phyloP scores from a whole-genome alignment of 2,888 invertebrate species.

The Volucella inanis region DNA sequence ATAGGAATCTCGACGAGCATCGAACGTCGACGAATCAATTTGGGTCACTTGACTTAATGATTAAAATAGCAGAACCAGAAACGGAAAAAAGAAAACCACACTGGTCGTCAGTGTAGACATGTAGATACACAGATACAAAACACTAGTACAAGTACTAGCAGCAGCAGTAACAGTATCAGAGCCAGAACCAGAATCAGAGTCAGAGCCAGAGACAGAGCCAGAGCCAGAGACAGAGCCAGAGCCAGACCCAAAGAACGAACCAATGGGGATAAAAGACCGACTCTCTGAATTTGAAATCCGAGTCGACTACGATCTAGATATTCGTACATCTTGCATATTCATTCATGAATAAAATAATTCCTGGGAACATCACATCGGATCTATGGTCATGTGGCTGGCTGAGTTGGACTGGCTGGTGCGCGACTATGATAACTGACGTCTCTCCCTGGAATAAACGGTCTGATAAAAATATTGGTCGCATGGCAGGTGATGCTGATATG shows the following conservation, averaged over 20 bases:
- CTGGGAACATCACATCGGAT: conserved; percentile 69
- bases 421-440: conserved; percentile 39
- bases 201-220: too few species aligned
- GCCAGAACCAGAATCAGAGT: too few species aligned
- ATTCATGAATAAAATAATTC: conserved; percentile 75
- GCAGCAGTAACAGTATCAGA: too few species aligned
- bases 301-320: conserved; percentile 67
- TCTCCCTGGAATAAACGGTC: conserved; percentile 53
- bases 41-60: conserved; percentile 75
- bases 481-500: conserved; percentile 42
- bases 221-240: background rate
- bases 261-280: conserved; percentile 4
- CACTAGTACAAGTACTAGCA: background rate
- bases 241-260: background rate
- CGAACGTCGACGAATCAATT: conserved; percentile 65
- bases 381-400: conserved; percentile 70
- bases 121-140: conserved; percentile 1
- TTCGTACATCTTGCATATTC: conserved; percentile 65
- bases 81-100: conserved; percentile 55
- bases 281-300: background rate
- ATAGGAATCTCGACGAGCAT: conserved; percentile 48
- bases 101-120: conserved; percentile 3
- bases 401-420: background rate
- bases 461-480: conserved; percentile 70
- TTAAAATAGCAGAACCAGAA: conserved; percentile 74